A percentile compares a stretch with the other conserved stretches of the same genome.
Evolutionary conservation across 2,113 vertebrate species (phyloP).

Genomic region (Phrynosoma platyrhinos): DNA sequence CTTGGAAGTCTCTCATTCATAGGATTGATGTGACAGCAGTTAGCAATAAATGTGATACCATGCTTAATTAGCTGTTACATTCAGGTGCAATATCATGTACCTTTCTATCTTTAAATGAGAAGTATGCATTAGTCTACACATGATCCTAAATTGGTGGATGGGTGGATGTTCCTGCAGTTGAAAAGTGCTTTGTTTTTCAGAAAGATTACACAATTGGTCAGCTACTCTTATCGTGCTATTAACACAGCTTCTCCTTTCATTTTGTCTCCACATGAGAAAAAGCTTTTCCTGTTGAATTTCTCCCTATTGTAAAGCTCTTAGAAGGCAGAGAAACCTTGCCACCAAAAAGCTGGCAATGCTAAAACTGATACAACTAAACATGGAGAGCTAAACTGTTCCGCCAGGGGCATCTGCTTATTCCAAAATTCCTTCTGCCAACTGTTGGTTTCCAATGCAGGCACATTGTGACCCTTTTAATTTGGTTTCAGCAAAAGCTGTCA

Average conservation of each 20-base stretch:
- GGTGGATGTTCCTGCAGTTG: no score
- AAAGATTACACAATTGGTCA: background rate
- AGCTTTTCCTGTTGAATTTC: background rate
- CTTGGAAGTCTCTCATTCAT: no score
- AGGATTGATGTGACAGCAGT: no score
- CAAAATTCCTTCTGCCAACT: background rate
- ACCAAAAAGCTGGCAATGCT: background rate
- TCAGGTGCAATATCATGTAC: no score
- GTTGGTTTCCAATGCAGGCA: background rate
- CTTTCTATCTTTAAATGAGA: background rate
- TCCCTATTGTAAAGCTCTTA: background rate
- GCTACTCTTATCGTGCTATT: background rate
- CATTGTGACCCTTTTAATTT: constrained; percentile 3
- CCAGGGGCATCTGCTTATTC: background rate
- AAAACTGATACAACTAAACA: background rate
- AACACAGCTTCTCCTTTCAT: background rate
- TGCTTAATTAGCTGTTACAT: no score
- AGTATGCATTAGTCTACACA: background rate
- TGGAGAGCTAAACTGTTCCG: background rate
- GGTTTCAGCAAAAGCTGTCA: background rate
- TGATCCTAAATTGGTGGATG: background rate
- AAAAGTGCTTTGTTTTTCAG: background rate
- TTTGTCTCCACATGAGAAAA: background rate
- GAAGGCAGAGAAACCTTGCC: background rate
- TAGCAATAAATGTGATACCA: no score